These are phyloP conservation scores for Petroica traversi DNA, from an alignment of 2,113 vertebrate genomes.

Conservation along the genomic window DNA sequence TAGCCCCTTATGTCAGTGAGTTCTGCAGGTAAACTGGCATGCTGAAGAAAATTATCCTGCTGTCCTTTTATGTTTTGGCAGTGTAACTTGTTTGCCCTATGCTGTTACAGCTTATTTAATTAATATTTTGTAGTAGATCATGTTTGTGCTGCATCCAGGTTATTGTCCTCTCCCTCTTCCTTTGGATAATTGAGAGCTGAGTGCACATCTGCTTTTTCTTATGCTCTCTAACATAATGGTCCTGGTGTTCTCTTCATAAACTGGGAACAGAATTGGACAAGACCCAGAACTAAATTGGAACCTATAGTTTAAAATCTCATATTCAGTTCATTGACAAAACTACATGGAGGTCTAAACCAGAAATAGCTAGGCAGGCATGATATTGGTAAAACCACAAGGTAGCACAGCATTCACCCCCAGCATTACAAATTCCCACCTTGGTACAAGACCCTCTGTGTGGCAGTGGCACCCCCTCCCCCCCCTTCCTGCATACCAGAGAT, in stretches of 20 bases:
- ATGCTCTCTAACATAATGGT: neutral
- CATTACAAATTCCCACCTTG: neutral
- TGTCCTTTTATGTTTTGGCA: neutral
- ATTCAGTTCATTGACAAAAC: neutral
- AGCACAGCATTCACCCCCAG: neutral
- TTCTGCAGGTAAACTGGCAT: neutral
- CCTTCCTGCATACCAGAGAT: too few species aligned
- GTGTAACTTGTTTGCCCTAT: neutral
- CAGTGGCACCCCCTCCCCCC: too few species aligned
- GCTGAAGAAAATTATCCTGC: neutral
- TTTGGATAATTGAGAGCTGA: neutral
- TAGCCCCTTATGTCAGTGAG: neutral
- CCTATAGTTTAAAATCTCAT: neutral
- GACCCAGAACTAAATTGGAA: neutral
- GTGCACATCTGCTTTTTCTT: neutral
- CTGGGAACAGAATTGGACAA: neutral
- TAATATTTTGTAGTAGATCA: neutral
- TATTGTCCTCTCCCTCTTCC: neutral
- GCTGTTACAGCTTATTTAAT: neutral
- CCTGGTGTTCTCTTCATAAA: neutral
- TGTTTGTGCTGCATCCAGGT: neutral
- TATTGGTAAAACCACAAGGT: neutral
- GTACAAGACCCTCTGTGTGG: neutral
- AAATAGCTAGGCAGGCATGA: neutral
- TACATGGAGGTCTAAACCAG: neutral